These are phyloP conservation scores for Drosophila gunungcola DNA, from an alignment of 1,140 invertebrate genomes.

Conservation along the genomic window DNA sequence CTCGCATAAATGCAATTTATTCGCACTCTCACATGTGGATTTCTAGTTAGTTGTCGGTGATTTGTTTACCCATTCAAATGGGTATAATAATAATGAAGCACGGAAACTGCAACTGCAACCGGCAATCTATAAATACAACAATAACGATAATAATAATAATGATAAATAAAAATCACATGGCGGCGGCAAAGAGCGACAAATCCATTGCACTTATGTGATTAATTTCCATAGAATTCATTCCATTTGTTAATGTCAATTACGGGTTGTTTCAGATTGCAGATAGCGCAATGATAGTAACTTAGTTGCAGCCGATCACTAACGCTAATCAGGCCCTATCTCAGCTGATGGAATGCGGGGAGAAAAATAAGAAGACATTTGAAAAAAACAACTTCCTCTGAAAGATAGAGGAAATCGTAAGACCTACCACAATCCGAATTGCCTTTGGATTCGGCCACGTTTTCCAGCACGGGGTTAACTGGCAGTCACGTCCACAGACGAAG, in stretches of 20 bases:
- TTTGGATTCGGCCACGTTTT: slow-evolving; percentile 35
- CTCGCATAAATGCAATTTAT: slow-evolving; percentile 50
- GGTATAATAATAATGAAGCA: slow-evolving; percentile 41
- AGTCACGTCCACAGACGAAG: slow-evolving; percentile 37
- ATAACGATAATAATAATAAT: slow-evolving; percentile 36
- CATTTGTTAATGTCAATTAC: slow-evolving; percentile 31
- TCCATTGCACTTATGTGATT: slow-evolving; percentile 32
- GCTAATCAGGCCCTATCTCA: slow-evolving; percentile 22
- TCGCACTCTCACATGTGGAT: slow-evolving; percentile 28
- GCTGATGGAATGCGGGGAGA: slow-evolving; percentile 1
- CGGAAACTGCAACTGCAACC: slow-evolving; percentile 40
- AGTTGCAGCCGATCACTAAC: slow-evolving; percentile 1
- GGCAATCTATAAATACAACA: slow-evolving; percentile 48
- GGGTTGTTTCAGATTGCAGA: slow-evolving; percentile 13
- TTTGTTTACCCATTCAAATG: slow-evolving; percentile 47
- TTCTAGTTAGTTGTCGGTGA: slow-evolving; percentile 28
- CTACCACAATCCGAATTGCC: slow-evolving; percentile 48
- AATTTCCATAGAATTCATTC: slow-evolving; percentile 35
- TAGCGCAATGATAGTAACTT: slow-evolving; percentile 39
- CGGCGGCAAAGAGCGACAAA: slow-evolving; percentile 31
- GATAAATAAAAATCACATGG: slow-evolving; percentile 36
- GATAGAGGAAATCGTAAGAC: slow-evolving; percentile 24
- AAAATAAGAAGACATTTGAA: neutral
- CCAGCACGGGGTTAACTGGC: slow-evolving; percentile 9
- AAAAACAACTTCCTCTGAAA: neutral